Evolutionary conservation across 2,113 vertebrate genomes (phyloP).

Genomic region (Plotosus lineatus): DNA sequence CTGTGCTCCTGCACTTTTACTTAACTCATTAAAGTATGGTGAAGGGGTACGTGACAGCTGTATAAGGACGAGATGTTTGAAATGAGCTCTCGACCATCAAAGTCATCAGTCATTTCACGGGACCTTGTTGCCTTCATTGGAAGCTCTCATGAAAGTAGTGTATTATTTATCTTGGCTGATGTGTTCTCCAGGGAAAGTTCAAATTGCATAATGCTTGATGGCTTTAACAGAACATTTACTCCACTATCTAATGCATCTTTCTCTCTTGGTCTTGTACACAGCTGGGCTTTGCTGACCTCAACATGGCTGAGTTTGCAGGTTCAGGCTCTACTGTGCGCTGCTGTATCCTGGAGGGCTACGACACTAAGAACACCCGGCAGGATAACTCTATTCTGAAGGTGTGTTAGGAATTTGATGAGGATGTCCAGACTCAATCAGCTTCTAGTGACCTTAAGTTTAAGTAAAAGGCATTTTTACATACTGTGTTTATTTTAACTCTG

Average conservation of each 20-base stretch:
- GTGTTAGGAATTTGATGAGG: not conserved
- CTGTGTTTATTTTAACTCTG: not conserved
- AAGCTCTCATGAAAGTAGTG: not conserved
- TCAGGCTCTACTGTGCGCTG: constrained; percentile 93
- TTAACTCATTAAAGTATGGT: constrained; percentile 11
- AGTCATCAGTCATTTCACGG: not conserved
- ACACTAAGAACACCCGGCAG: constrained; percentile 97
- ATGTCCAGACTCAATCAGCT: no score
- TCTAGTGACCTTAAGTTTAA: not conserved
- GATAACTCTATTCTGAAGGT: constrained; percentile 99
- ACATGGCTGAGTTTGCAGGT: constrained; percentile 96
- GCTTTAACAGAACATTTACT: not conserved
- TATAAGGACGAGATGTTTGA: not conserved
- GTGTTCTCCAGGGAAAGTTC: not conserved
- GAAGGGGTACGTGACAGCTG: not conserved
- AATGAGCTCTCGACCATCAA: constrained; percentile 11
- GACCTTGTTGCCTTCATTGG: constrained; percentile 3
- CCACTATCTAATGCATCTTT: not conserved
- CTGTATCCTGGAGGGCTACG: constrained; percentile 96
- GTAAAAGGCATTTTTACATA: not conserved
- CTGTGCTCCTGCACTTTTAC: not conserved
- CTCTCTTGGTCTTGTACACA: constrained; percentile 55
- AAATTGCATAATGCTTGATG: not conserved
- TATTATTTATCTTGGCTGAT: constrained; percentile 20
- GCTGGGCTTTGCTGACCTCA: constrained; percentile 97